Evolutionary conservation across 2,888 invertebrate genomes (phyloP).

Genomic region (Agrotis ipsilon): DNA sequence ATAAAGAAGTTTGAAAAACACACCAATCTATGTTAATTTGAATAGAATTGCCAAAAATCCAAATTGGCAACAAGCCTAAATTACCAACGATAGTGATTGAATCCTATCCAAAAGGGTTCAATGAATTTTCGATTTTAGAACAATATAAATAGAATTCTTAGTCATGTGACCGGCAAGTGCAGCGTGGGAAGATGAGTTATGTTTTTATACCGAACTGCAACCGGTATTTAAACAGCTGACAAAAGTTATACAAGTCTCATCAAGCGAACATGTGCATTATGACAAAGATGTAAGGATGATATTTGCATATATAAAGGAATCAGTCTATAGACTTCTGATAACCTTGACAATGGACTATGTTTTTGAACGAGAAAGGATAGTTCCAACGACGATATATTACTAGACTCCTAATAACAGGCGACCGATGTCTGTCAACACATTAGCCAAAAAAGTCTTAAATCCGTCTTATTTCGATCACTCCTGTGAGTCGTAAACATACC

Average conservation of each 20-base stretch:
- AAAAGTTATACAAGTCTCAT: not conserved
- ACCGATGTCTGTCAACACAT: too few species aligned
- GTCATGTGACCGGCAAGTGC: slow-evolving; percentile 10
- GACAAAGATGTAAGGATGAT: not conserved
- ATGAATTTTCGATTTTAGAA: slow-evolving; percentile 16
- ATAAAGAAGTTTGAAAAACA: too few species aligned
- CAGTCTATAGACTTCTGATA: slow-evolving; percentile 15
- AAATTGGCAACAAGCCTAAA: slow-evolving; percentile 1
- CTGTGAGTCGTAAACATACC: too few species aligned
- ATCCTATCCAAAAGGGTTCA: slow-evolving; percentile 1
- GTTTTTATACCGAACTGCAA: slow-evolving; percentile 16
- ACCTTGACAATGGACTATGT: slow-evolving; percentile 32
- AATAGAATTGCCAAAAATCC: slow-evolving; percentile 2
- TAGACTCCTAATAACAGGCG: too few species aligned
- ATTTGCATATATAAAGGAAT: slow-evolving; percentile 11
- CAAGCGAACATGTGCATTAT: slow-evolving; percentile 27
- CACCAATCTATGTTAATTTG: too few species aligned
- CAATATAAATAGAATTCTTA: slow-evolving; percentile 17
- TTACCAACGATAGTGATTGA: slow-evolving; percentile 2
- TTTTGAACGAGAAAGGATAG: not conserved
- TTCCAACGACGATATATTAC: too few species aligned
- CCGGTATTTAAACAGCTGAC: slow-evolving; percentile 43
- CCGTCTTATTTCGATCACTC: too few species aligned
- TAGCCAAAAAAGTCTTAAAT: too few species aligned
- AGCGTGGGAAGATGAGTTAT: slow-evolving; percentile 27